These are phyloP conservation scores for Dasyprocta punctata DNA, from an alignment of 2,113 vertebrate species.

Conservation along the genomic window DNA sequence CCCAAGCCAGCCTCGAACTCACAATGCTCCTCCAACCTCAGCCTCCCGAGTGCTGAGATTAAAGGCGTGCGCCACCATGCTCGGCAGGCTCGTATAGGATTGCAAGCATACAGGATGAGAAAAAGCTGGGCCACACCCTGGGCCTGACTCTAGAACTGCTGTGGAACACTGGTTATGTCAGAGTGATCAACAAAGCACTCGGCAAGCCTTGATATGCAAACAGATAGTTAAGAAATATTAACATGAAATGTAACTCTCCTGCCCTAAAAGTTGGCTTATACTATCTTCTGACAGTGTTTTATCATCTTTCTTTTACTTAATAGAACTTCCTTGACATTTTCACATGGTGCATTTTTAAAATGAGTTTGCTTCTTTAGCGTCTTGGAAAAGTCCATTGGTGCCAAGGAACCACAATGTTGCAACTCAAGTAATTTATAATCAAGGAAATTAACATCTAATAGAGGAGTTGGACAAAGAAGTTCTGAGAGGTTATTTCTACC, in stretches of 20 bases:
- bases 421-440: not conserved
- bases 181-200: not conserved
- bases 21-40: no score
- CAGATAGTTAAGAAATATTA: not conserved
- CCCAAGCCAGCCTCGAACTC: no score
- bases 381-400: not conserved
- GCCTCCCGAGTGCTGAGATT: no score
- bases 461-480: not conserved
- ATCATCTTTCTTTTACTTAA: not conserved
- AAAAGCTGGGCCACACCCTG: rapidly evolving
- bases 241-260: not conserved
- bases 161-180: rapidly evolving
- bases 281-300: not conserved
- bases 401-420: not conserved
- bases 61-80: no score
- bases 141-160: rapidly evolving
- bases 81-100: not conserved
- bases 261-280: not conserved
- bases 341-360: not conserved
- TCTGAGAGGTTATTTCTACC: not conserved
- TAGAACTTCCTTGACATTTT: not conserved
- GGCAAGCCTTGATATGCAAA: not conserved
- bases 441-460: not conserved
- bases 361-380: not conserved
- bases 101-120: not conserved